These are phyloP conservation scores for Paratilapia polleni DNA, from an alignment of 2,113 vertebrate genomes.

Conservation along the genomic window DNA sequence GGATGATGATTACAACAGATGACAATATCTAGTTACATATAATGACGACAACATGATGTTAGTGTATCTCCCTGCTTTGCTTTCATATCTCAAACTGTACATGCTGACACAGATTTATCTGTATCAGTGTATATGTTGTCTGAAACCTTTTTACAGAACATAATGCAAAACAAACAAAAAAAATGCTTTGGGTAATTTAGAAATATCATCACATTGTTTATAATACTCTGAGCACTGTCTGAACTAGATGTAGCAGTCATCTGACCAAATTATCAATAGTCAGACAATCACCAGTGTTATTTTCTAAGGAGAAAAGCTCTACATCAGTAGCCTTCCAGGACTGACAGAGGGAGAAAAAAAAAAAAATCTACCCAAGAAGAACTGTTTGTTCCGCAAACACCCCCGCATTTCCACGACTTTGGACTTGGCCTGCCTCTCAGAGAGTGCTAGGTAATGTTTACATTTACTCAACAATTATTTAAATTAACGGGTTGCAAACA, in stretches of 20 bases:
- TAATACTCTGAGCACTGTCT: background rate
- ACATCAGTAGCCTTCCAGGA: background rate
- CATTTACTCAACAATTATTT: background rate
- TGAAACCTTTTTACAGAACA: background rate
- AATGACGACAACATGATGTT: slow-evolving; percentile 24
- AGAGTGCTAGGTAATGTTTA: background rate
- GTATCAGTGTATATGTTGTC: background rate
- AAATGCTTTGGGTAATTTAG: background rate
- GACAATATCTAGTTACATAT: slow-evolving; percentile 33
- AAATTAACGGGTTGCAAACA: background rate
- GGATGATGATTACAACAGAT: slow-evolving; percentile 8
- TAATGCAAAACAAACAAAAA: background rate
- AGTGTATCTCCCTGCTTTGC: slow-evolving; percentile 1
- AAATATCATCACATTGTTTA: background rate
- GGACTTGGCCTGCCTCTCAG: background rate
- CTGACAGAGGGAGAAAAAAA: background rate
- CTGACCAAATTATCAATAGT: background rate
- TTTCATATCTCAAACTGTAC: background rate
- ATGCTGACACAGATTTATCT: background rate
- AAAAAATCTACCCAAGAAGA: background rate
- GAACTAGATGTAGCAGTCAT: background rate
- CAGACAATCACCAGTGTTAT: background rate
- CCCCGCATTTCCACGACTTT: background rate
- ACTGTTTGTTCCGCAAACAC: background rate
- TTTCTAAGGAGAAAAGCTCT: background rate